These are phyloP conservation scores for Lophotis ruficrista DNA, from an alignment of 2,113 vertebrate genomes.

Conservation along the genomic window DNA sequence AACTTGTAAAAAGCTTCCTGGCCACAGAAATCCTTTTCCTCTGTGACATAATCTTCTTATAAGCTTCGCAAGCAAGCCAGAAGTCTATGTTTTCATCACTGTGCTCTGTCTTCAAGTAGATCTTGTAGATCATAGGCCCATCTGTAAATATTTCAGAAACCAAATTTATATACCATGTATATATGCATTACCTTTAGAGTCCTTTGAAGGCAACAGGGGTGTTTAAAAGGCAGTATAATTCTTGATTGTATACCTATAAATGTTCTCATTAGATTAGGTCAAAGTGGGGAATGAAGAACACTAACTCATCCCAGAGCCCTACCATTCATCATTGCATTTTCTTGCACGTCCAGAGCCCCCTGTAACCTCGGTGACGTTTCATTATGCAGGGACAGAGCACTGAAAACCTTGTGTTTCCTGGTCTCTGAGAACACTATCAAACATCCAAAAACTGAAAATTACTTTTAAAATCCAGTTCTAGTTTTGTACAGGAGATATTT, in stretches of 20 bases:
- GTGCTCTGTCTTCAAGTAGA: constrained; percentile 71
- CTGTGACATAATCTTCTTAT: constrained; percentile 63
- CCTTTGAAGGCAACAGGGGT: not conserved
- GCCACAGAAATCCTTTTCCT: constrained; percentile 58
- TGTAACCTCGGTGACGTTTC: not conserved
- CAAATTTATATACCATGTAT: not conserved
- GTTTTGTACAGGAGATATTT: not conserved
- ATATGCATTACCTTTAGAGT: not conserved
- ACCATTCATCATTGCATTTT: not conserved
- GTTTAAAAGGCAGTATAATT: not conserved
- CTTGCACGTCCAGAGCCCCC: not conserved
- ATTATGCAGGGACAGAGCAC: not conserved
- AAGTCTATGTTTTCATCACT: constrained; percentile 75
- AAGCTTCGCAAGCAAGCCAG: constrained; percentile 72
- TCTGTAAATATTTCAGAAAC: constrained; percentile 57
- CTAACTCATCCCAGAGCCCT: fast-evolving
- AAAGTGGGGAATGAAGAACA: not conserved
- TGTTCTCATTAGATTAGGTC: not conserved
- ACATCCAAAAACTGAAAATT: not conserved
- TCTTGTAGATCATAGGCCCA: constrained; percentile 58
- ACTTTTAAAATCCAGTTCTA: not conserved
- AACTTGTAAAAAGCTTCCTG: constrained; percentile 69
- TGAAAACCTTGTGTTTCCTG: not conserved
- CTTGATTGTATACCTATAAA: not conserved
- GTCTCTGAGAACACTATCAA: not conserved